Evolutionary conservation across 2,797 vertebrate genomes (phyloP).

Genomic region (Halcyon chelicuti): DNA sequence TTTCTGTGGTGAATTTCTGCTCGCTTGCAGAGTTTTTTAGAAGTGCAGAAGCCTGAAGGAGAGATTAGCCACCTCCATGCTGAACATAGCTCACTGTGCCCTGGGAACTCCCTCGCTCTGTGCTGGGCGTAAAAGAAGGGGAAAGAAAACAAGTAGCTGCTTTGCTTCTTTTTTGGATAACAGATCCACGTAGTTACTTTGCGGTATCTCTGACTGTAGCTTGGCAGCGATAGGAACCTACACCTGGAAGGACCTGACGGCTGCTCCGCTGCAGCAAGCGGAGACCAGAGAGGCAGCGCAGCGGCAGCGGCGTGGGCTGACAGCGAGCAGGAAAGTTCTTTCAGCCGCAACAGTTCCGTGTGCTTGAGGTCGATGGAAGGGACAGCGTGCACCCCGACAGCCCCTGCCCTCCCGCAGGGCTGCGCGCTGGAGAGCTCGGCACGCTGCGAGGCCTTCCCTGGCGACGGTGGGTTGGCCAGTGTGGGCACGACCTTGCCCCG

Average conservation of each 20-base stretch:
- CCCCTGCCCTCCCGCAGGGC: rapidly evolving
- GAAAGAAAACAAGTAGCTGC: neutral
- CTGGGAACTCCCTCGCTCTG: neutral
- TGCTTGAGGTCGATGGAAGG: rapidly evolving
- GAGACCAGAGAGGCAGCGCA: rapidly evolving
- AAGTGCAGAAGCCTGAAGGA: neutral
- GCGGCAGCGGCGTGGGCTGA: rapidly evolving
- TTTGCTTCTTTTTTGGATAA: neutral
- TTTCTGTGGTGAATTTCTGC: neutral
- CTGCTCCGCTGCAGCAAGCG: rapidly evolving
- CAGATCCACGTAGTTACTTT: neutral
- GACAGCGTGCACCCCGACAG: rapidly evolving
- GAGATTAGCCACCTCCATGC: neutral
- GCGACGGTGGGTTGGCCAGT: rapidly evolving
- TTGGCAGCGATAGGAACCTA: neutral
- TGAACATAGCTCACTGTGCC: neutral
- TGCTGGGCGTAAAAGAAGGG: neutral
- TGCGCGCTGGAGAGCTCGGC: neutral
- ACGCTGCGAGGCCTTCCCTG: neutral
- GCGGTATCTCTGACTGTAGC: neutral
- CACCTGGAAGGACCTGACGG: neutral
- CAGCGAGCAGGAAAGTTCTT: rapidly evolving
- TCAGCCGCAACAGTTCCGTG: neutral
- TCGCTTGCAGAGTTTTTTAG: neutral
- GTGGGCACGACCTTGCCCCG: rapidly evolving